Percentiles rank a stretch among this genome's conserved stretches.
Evolutionary conservation across 2,113 vertebrate species (phyloP).

Genomic region (Clupea harengus): DNA sequence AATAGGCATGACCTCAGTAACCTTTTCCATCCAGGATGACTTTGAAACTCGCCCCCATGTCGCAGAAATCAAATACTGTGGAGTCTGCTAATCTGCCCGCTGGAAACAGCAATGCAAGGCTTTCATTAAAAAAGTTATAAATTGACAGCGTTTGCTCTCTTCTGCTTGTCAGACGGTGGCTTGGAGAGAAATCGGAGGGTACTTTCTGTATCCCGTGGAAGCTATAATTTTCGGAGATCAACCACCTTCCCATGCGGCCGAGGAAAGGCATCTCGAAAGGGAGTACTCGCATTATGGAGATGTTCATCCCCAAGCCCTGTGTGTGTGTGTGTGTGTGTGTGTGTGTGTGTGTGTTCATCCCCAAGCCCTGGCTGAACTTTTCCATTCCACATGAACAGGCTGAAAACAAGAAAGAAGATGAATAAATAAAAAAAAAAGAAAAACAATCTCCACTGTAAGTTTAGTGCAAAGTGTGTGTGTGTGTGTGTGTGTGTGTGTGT

Average conservation of each 20-base stretch:
- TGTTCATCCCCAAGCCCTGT: constrained; percentile 51
- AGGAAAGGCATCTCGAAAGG: constrained; percentile 40
- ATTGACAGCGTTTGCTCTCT: constrained; percentile 55
- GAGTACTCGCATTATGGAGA: constrained; percentile 43
- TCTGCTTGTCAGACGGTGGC: constrained; percentile 38
- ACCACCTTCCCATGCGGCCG: constrained; percentile 53
- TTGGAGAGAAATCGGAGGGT: constrained; percentile 41
- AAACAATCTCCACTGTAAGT: background rate
- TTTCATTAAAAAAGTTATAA: constrained; percentile 56
- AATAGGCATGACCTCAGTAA: background rate
- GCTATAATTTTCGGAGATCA: constrained; percentile 55
- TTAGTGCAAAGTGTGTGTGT: background rate
- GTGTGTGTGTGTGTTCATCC: no score
- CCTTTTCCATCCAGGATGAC: background rate
- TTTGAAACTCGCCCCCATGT: background rate
- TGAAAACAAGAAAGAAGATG: constrained; percentile 32
- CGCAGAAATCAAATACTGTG: background rate
- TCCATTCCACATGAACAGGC: constrained; percentile 44
- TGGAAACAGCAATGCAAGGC: constrained; percentile 35
- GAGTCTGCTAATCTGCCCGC: constrained; percentile 5
- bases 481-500: constrained; percentile 8
- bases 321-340: no score
- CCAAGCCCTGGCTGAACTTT: constrained; percentile 42
- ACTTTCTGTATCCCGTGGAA: constrained; percentile 53
- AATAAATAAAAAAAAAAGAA: constrained; percentile 33